Evolutionary conservation across 2,113 vertebrate species (phyloP), one percentile per base, ranked within the genome.

Genomic region (Danionella cerebrum): DNA sequence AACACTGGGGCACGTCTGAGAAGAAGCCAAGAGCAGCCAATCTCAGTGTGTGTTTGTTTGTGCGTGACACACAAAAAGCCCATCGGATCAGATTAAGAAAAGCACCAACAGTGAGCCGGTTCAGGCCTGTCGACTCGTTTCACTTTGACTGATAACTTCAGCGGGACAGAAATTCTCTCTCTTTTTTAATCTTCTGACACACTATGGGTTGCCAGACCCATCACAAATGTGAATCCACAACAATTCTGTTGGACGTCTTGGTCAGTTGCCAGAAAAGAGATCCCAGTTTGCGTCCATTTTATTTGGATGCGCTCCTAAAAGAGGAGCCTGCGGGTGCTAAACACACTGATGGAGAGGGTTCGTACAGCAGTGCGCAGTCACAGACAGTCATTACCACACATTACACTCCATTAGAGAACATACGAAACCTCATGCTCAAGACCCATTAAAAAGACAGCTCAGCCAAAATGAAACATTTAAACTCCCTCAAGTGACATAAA

Each of bases 51-150:
- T 19, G n/a, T n/a, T n/a, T n/a, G n/a, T n/a, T 21, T 33, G 42
- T 59, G 53, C 58, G 53, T 47, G 16, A 29, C 31, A 12, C 31
- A 48, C 31, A 68, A 68, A 48, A 68, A 58, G 65, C 65, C n/a
- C 65, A 48, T 47, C 65, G 36, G 65, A 68, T 58, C 19, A 68
- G 53, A 68, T 68, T 68, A 68, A 45, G 53, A n/a, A 16, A 36
- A 29, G 21, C 22, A 45, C 42, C 52, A 48, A 24, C 65, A 24
- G 65, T 55, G 27, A 22, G 13, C 27, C 2, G 18, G 18, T 55
- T 41, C 11, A 11, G 38, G 24, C 38, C 25, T 6, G 18, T 33
- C 6, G 7, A 47, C 41, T 18, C 3, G 12, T 16, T 52, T 47
- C 59, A 5, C 27, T 33, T 11, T 63, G 18, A 63, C 21, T 35